Evolutionary conservation across 2,113 vertebrate species (phyloP).

Genomic region (Limanda limanda): DNA sequence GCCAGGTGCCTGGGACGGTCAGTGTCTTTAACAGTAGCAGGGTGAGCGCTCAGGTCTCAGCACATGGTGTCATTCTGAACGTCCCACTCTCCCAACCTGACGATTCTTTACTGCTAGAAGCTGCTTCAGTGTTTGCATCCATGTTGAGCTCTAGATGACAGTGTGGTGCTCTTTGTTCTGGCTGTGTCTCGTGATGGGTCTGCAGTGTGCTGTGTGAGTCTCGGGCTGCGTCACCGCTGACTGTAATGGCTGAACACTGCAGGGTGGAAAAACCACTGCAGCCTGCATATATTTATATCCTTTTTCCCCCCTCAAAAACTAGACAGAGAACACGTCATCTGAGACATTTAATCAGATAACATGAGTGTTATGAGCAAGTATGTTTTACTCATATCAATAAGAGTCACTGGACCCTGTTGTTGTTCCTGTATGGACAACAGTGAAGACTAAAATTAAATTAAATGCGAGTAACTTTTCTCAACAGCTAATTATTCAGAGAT

Average conservation of each 20-base stretch:
- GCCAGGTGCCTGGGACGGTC: not conserved
- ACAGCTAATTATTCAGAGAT: not conserved
- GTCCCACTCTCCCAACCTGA: conserved; percentile 9
- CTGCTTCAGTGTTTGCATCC: conserved; percentile 25
- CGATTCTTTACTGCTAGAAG: conserved; percentile 17
- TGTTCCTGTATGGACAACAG: not conserved
- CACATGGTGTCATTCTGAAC: not conserved
- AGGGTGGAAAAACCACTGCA: conserved; percentile 63
- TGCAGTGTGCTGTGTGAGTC: conserved; percentile 74
- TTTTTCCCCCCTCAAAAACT: conserved; percentile 1
- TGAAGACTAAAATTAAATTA: conserved; percentile 3
- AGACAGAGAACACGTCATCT: not conserved
- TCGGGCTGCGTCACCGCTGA: conserved; percentile 73
- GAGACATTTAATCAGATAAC: not conserved
- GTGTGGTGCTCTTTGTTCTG: conserved; percentile 72
- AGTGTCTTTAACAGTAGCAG: not conserved
- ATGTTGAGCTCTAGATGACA: conserved; percentile 52
- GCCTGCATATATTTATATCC: conserved; percentile 40
- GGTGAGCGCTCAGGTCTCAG: conserved; percentile 14
- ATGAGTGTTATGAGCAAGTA: not conserved
- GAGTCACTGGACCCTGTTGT: not conserved
- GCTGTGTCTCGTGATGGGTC: conserved; percentile 65
- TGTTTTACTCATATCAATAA: not conserved
- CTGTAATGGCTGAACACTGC: conserved; percentile 72
- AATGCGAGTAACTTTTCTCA: not conserved